Conservation (phyloP, 1,140 invertebrate genomes). For the Thalassaphorura encarpata region DNA sequence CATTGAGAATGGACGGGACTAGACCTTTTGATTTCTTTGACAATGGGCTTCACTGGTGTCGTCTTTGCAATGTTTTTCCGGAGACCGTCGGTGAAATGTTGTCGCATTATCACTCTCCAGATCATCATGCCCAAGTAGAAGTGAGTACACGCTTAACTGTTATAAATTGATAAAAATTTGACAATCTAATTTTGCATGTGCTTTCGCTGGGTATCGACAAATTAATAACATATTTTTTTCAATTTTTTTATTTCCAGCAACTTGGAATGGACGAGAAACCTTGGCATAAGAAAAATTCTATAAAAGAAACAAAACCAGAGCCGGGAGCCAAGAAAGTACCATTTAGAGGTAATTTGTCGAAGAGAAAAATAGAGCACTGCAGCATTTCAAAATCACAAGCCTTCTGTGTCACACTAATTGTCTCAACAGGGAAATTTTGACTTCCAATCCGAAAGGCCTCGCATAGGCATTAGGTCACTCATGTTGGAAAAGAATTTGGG, state of each 20-base stretch:
- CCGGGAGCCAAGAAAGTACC: slow-evolving; percentile 26
- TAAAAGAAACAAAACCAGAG: slow-evolving; percentile 11
- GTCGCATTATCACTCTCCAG: slow-evolving; percentile 64
- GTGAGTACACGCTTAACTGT: slow-evolving; percentile 37
- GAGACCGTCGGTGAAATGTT: slow-evolving; percentile 72
- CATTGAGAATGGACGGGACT: no score
- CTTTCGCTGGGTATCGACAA: no score
- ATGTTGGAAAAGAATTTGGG: no score
- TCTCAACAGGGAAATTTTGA: no score
- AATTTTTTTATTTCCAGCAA: slow-evolving; percentile 18
- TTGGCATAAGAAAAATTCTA: slow-evolving; percentile 17
- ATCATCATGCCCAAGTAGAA: slow-evolving; percentile 54
- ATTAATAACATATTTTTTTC: slow-evolving; percentile 6
- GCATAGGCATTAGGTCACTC: no score
- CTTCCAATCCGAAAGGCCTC: no score
- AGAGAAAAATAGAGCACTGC: no score
- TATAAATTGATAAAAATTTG: no score
- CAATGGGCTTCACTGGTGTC: slow-evolving; percentile 78
- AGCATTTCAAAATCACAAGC: no score
- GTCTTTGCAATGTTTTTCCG: slow-evolving; percentile 71
- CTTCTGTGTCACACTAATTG: no score
- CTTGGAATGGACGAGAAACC: slow-evolving; percentile 30
- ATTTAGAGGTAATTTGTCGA: slow-evolving; percentile 29
- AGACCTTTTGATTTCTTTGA: slow-evolving; percentile 77
- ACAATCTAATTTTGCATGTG: no score